Base-by-base conservation (phyloP, 2,888 invertebrate species). In the Patella ulyssiponensis region DNA sequence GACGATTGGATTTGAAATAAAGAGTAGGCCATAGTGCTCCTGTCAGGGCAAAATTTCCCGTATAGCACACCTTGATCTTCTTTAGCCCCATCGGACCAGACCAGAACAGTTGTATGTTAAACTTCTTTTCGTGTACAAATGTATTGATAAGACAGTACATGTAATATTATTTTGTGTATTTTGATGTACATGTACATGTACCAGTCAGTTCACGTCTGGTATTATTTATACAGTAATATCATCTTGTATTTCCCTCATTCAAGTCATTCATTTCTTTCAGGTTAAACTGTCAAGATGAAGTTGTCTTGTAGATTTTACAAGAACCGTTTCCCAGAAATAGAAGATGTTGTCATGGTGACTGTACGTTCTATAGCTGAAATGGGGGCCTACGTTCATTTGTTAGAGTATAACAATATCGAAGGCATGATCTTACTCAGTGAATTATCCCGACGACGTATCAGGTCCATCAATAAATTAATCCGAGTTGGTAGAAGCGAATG, bases 321-420 rank as follows among this genome's bases (percentile, higher is more conserved):
- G 91, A 96, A 98, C 92, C 97, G 96, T 90, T 99, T 98, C 93
- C 99, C 99, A 1, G 99, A 99, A 92, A 95, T 98, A 80, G 99
- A 99, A 89, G 99, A 99, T 95, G 98, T 99, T 73, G 99, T 99
- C 72, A 98, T 99, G 98, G 99, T 98, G 51, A 99, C 98, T 91
- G 99, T 99, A 3, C 94, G 97, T 71, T 92, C 97, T 83, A 99
- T 99, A 89, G 99, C 98, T 23, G 99, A 99, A 93, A 99, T 99
- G 99, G 99, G 99, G 80, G 99, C 99, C 2, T 99, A 99, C 92
- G 99, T 99, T 20, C 97, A 98, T 92, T 93, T 99, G 80, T 93
- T 99, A 83, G 99, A 99, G 93, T 99, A 99, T 92, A 98, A 99
- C 92, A 98, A 98, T 90, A 99, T 98, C 86, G 99, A 99, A 92